phyloP scores from a whole-genome alignment of 2,797 vertebrate genomes.

The Percopsis omiscomaycus region DNA sequence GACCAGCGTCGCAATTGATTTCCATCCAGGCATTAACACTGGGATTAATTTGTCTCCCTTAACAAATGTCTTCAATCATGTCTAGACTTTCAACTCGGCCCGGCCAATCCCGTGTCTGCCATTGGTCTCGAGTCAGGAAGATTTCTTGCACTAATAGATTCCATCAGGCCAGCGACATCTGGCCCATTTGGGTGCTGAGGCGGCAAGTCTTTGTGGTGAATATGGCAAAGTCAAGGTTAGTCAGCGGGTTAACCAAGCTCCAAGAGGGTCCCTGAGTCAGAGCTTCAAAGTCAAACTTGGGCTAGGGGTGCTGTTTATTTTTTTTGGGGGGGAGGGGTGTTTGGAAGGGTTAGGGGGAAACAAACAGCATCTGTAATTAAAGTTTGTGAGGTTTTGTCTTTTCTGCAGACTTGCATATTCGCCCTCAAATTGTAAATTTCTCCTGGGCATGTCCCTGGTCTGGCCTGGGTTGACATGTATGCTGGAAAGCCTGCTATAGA shows the following conservation, averaged over 20 bases:
- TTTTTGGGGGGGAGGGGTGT: slow-evolving; percentile 35
- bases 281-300: slow-evolving; percentile 67
- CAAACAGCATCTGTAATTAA: slow-evolving; percentile 71
- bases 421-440: slow-evolving; percentile 52
- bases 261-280: slow-evolving; percentile 48
- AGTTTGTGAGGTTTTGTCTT: slow-evolving; percentile 70
- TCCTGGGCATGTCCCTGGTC: slow-evolving; percentile 47
- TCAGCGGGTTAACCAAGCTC: slow-evolving; percentile 41
- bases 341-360: slow-evolving; percentile 52
- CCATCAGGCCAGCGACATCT: slow-evolving; percentile 48
- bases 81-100: slow-evolving; percentile 27
- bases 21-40: slow-evolving; percentile 39
- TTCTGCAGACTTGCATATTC: slow-evolving; percentile 67
- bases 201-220: slow-evolving; percentile 64
- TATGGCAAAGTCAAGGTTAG: slow-evolving; percentile 44
- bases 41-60: slow-evolving; percentile 47
- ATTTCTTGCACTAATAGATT: slow-evolving; percentile 61
- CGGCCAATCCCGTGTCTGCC: slow-evolving; percentile 30
- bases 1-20: slow-evolving; percentile 31
- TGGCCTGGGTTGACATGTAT: slow-evolving; percentile 25
- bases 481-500: neutral
- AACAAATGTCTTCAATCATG: slow-evolving; percentile 16
- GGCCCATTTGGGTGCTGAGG: slow-evolving; percentile 54
- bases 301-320: slow-evolving; percentile 19
- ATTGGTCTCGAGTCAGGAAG: slow-evolving; percentile 53